A percentile compares a stretch with the other conserved stretches of the same genome.
Evolutionary conservation across 2,888 invertebrate genomes (phyloP).

Genomic region (Ochlodes sylvanus): DNA sequence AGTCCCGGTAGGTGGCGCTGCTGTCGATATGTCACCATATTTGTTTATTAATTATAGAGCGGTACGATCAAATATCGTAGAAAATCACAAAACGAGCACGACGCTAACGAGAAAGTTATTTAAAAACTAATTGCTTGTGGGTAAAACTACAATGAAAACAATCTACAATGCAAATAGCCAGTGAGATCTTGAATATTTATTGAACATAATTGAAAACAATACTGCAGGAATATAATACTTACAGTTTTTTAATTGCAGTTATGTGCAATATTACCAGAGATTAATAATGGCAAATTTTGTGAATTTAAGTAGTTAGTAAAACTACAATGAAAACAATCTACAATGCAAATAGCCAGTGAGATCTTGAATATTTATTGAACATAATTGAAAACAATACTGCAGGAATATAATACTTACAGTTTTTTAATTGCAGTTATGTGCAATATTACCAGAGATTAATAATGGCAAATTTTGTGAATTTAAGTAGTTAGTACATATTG

Average conservation of each 20-base stretch:
- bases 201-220: constrained; percentile 29
- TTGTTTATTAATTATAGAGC: too few species aligned
- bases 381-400: constrained; percentile 26
- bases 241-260: too few species aligned
- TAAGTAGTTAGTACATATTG: too few species aligned
- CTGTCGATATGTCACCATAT: too few species aligned
- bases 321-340: constrained; percentile 29
- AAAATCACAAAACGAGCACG: background rate
- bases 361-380: constrained; percentile 34
- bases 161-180: constrained; percentile 32
- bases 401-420: constrained; percentile 4
- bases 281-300: too few species aligned
- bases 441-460: too few species aligned
- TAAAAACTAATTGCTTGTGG: constrained; percentile 32
- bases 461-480: too few species aligned
- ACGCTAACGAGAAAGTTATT: constrained; percentile 21
- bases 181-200: constrained; percentile 32
- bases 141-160: constrained; percentile 29
- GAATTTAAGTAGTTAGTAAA: constrained; percentile 13
- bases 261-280: too few species aligned
- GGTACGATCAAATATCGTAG: background rate
- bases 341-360: constrained; percentile 27
- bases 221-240: constrained; percentile 10
- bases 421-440: too few species aligned
- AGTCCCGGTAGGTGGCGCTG: too few species aligned